Conservation (phyloP, 2,797 vertebrate genomes). For the Syngnathus rostellatus region DNA sequence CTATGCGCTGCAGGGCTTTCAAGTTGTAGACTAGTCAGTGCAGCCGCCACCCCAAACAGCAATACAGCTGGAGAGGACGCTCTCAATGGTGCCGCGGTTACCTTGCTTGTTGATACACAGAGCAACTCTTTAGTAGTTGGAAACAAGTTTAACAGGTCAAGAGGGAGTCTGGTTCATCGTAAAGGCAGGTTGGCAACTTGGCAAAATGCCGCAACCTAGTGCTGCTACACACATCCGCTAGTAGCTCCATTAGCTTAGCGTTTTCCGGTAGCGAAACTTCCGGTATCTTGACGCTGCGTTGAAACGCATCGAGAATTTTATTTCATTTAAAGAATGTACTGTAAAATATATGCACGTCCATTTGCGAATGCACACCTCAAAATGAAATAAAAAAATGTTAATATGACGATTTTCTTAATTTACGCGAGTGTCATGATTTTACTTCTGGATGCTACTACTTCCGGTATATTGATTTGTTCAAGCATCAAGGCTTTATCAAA, state of each 20-base stretch:
- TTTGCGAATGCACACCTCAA: background rate
- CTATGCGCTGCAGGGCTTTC: no score
- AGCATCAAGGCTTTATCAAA: background rate
- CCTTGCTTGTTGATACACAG: constrained; percentile 4
- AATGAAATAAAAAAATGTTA: background rate
- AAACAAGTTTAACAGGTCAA: background rate
- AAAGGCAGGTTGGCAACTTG: background rate
- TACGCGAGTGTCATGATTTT: background rate
- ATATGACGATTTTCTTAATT: background rate
- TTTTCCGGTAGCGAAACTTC: background rate
- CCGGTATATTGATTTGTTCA: background rate
- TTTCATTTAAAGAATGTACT: background rate
- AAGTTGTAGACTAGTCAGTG: no score
- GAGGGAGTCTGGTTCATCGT: background rate
- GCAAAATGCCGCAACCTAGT: background rate
- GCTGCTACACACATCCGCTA: background rate
- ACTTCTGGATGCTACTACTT: background rate
- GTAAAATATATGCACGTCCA: background rate
- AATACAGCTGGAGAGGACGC: no score
- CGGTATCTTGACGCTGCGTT: background rate
- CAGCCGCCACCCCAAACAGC: no score
- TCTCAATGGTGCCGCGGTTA: background rate
- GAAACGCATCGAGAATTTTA: background rate
- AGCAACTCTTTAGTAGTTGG: background rate
- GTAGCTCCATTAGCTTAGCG: background rate